Percentiles rank a stretch among this genome's conserved stretches.
phyloP scores from a whole-genome alignment of 92 coral and sea anemone species.

The Pocillopora grandis region DNA sequence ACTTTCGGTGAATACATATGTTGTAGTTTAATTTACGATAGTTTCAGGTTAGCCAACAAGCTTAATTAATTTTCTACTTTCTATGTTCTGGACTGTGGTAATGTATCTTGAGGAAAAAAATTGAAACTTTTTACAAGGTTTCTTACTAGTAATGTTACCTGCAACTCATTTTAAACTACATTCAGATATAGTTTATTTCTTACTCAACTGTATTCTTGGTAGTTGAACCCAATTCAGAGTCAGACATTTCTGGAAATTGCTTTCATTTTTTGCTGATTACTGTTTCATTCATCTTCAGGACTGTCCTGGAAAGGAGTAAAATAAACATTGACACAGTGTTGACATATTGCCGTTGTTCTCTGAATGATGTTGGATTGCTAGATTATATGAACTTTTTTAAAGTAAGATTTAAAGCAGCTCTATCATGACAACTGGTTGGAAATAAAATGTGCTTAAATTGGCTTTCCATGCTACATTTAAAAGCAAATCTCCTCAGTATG shows the following conservation, averaged over 20 bases:
- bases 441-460: too few species aligned
- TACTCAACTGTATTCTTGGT: too few species aligned
- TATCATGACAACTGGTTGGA: neutral
- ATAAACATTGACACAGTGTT: constrained; percentile 81
- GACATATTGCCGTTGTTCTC: constrained; percentile 86
- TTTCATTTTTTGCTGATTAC: neutral
- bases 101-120: neutral
- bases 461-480: too few species aligned
- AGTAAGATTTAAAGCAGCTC: constrained; percentile 40
- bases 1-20: constrained; percentile 65
- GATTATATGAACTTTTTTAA: constrained; percentile 79
- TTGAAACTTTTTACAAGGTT: neutral
- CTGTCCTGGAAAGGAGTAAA: constrained; percentile 71
- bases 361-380: constrained; percentile 80
- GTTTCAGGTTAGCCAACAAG: too few species aligned
- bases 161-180: neutral
- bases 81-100: too few species aligned
- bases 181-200: neutral
- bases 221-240: too few species aligned
- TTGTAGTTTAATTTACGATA: neutral
- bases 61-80: too few species aligned
- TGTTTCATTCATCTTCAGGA: constrained; percentile 44
- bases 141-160: neutral
- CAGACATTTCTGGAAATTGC: neutral
- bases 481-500: too few species aligned